These are phyloP conservation scores for Papilio xuthus DNA, from an alignment of 1,140 invertebrate genomes.

Conservation along the genomic window DNA sequence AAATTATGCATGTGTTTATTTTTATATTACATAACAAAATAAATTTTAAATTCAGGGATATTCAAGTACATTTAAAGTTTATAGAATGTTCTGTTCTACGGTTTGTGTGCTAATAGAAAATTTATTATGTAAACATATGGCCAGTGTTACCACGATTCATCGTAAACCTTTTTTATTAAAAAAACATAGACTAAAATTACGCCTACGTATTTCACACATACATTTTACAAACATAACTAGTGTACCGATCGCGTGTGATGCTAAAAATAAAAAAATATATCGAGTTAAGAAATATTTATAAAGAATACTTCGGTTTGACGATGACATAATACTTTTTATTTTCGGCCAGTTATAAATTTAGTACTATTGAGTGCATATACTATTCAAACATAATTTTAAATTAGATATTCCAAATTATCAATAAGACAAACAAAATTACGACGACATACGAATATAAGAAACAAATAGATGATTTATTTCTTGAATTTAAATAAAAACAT, in stretches of 20 bases:
- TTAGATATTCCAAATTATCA: too few species aligned
- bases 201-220: neutral
- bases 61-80: neutral
- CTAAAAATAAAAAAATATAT: neutral
- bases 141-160: conserved; percentile 3
- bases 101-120: conserved; percentile 11
- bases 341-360: neutral
- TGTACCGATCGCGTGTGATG: neutral
- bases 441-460: too few species aligned
- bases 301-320: neutral
- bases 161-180: conserved; percentile 16
- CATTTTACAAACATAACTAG: conserved; percentile 15
- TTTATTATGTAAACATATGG: conserved; percentile 16
- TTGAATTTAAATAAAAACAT: too few species aligned
- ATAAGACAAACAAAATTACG: too few species aligned
- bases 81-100: neutral
- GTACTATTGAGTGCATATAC: neutral
- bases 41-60: neutral
- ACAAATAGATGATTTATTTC: too few species aligned
- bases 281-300: neutral
- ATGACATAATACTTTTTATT: neutral
- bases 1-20: neutral
- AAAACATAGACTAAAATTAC: conserved; percentile 23
- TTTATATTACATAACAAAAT: neutral
- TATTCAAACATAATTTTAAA: too few species aligned